A percentile compares a stretch with the other conserved stretches of the same genome.
Evolutionary conservation across 2,797 vertebrate genomes (phyloP).

Genomic region (Gila robusta): DNA sequence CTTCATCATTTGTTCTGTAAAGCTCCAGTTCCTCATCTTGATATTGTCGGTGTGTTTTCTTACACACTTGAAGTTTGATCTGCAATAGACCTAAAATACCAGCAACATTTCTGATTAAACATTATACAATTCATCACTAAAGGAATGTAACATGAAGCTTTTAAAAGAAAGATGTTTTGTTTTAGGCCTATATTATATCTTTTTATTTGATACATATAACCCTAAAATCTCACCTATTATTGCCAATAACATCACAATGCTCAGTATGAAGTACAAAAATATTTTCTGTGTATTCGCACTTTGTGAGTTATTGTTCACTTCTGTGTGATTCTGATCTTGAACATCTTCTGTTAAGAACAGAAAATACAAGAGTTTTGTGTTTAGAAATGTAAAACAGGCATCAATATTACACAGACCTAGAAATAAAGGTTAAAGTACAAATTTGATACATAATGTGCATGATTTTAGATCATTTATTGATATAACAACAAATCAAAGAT

Average conservation of each 20-base stretch:
- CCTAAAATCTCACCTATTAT: not conserved
- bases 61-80: not conserved
- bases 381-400: too few relatives aligned
- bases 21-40: not conserved
- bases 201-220: not conserved
- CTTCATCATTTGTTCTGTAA: not conserved
- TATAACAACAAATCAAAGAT: too few relatives aligned
- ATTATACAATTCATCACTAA: not conserved
- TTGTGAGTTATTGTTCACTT: not conserved
- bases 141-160: rapidly evolving
- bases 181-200: not conserved
- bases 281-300: rapidly evolving
- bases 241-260: not conserved
- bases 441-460: too few relatives aligned
- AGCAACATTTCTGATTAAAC: not conserved
- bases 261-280: not conserved
- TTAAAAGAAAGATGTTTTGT: not conserved
- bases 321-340: too few relatives aligned
- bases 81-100: not conserved
- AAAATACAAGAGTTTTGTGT: too few relatives aligned
- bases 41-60: not conserved
- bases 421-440: too few relatives aligned
- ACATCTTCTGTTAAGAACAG: too few relatives aligned
- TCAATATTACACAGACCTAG: too few relatives aligned
- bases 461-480: too few relatives aligned